Evolutionary conservation across 2,797 vertebrate genomes (phyloP).

Genomic region (Moxostoma hubbsi): DNA sequence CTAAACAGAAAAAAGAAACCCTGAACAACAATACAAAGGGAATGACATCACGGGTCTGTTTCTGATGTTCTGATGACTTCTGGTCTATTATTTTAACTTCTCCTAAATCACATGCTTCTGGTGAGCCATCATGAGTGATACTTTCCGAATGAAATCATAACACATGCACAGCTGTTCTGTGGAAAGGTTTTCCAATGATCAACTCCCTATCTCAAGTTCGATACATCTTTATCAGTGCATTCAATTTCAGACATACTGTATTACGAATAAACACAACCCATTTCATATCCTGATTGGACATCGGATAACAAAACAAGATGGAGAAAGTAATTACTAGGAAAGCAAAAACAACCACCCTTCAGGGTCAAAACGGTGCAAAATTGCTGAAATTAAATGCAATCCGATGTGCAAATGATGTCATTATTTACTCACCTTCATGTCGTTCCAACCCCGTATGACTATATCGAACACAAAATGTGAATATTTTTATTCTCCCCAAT

Average conservation of each 20-base stretch:
- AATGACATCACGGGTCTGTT: too few relatives aligned
- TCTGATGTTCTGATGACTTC: too few relatives aligned
- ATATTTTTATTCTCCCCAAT: too few relatives aligned
- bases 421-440: background rate
- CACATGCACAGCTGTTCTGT: background rate
- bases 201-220: background rate
- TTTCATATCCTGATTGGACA: background rate
- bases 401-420: background rate
- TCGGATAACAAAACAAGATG: background rate
- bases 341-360: background rate
- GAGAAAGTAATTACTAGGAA: background rate
- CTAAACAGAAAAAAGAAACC: too few relatives aligned
- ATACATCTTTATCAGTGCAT: background rate
- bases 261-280: background rate
- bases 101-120: slow-evolving; percentile 12
- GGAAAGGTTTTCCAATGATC: background rate
- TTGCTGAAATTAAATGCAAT: background rate
- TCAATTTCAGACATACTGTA: background rate
- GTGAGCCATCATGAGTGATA: background rate
- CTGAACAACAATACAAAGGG: background rate
- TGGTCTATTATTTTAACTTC: background rate
- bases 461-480: too few relatives aligned
- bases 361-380: background rate
- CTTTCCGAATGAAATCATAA: background rate
- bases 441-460: too few relatives aligned